Percentiles rank a stretch among this genome's conserved stretches.
Evolutionary conservation across 2,888 invertebrate genomes (phyloP).

Genomic region (Mylabris sibirica): DNA sequence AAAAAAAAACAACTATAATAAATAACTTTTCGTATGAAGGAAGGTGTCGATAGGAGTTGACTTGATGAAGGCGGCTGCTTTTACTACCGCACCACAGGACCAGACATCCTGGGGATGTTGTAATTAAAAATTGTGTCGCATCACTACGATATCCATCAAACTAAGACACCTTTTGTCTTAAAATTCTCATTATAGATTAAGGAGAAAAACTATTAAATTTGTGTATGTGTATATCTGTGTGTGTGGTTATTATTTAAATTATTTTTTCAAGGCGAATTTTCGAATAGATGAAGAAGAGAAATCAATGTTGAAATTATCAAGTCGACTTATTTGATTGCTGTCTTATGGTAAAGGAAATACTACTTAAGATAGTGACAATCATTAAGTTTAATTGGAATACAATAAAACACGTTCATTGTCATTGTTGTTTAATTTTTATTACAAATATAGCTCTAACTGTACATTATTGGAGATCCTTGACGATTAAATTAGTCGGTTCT

Average conservation of each 20-base stretch:
- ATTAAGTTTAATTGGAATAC: neutral
- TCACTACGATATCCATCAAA: conserved; percentile 35
- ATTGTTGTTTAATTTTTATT: conserved; percentile 6
- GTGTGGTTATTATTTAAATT: neutral
- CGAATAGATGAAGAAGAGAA: neutral
- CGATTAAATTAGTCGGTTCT: neutral
- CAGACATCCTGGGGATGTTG: conserved; percentile 37
- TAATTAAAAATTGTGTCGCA: conserved; percentile 45
- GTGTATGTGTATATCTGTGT: neutral
- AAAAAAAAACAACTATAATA: conserved; percentile 33
- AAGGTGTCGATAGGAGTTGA: conserved; percentile 45
- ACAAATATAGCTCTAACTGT: neutral
- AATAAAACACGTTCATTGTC: neutral
- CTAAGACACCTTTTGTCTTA: conserved; percentile 32
- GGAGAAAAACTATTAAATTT: neutral
- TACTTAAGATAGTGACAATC: neutral
- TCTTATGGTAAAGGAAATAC: neutral
- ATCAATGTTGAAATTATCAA: neutral
- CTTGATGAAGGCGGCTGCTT: conserved; percentile 45
- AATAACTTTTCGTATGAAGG: conserved; percentile 33
- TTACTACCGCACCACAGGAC: conserved; percentile 39
- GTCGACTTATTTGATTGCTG: neutral
- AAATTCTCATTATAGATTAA: conserved; percentile 26
- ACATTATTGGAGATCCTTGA: neutral
- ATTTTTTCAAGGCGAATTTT: neutral